Conservation (phyloP, 1,140 invertebrate species). For the Drosophila parabipectinata region DNA sequence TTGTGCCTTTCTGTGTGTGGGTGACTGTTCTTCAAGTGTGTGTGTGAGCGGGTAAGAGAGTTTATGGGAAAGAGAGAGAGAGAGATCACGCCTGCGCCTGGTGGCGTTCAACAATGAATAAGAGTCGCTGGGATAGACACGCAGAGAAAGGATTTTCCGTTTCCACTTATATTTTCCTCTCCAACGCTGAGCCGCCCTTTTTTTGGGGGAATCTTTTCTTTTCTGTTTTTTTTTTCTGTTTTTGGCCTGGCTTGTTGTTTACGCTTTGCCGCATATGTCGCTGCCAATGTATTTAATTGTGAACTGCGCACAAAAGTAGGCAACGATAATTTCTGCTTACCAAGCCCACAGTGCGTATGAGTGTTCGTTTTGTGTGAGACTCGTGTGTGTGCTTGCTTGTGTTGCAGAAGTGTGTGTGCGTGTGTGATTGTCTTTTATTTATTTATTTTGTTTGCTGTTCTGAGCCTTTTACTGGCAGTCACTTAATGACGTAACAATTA, state of each 20-base stretch:
- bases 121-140: constrained; percentile 56
- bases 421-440: constrained; percentile 51
- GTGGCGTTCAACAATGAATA: constrained; percentile 34
- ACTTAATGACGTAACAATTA: constrained; percentile 81
- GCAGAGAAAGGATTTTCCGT: constrained; percentile 28
- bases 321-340: constrained; percentile 50
- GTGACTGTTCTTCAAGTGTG: neutral
- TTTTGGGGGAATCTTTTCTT: constrained; percentile 7
- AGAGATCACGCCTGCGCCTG: constrained; percentile 62
- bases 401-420: neutral
- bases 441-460: constrained; percentile 54
- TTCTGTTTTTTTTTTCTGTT: constrained; percentile 29
- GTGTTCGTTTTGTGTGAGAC: neutral
- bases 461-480: constrained; percentile 46
- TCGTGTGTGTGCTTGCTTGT: neutral
- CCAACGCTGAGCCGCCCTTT: constrained; percentile 55
- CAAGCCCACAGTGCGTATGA: constrained; percentile 8
- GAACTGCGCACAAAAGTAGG: constrained; percentile 60
- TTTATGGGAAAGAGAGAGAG: constrained; percentile 3
- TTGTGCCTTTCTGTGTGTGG: constrained; percentile 2
- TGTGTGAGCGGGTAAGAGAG: constrained; percentile 15
- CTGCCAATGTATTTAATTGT: constrained; percentile 77
- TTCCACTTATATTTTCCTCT: constrained; percentile 18
- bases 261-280: constrained; percentile 79
- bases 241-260: constrained; percentile 63